Percentiles rank a stretch among this genome's conserved stretches.
Conservation (phyloP, 2,113 vertebrate genomes). For the Takifugu bimaculatus region DNA sequence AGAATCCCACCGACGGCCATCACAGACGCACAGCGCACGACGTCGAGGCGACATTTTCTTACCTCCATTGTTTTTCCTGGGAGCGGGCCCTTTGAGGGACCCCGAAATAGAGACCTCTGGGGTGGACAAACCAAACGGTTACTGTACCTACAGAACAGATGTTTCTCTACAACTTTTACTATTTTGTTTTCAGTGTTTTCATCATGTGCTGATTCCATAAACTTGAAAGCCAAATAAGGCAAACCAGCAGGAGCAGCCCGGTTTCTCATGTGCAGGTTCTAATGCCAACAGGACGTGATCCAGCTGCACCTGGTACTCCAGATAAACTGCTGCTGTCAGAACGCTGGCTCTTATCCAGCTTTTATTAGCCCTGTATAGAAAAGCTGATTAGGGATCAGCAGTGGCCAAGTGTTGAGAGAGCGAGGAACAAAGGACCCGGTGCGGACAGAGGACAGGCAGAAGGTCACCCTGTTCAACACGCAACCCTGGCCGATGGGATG, state of each 20-base stretch:
- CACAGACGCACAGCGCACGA: conserved; percentile 4
- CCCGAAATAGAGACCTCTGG: conserved; percentile 42
- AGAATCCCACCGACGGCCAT: background rate
- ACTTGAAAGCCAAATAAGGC: too few species aligned
- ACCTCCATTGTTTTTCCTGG: conserved; percentile 38
- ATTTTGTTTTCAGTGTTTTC: too few species aligned
- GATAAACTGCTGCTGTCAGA: conserved; percentile 48
- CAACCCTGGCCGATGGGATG: too few species aligned
- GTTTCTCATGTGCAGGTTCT: background rate
- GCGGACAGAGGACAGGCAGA: conserved; percentile 36
- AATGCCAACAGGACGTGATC: background rate
- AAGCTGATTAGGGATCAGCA: conserved; percentile 69
- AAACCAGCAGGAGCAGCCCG: too few species aligned
- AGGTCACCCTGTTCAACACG: conserved; percentile 27
- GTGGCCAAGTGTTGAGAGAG: conserved; percentile 28
- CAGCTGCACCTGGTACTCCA: background rate
- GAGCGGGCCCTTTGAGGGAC: conserved; percentile 23
- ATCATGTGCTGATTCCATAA: too few species aligned
- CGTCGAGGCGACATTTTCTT: conserved; percentile 7
- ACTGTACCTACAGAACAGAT: too few species aligned
- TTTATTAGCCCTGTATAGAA: conserved; percentile 60
- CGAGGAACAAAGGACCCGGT: conserved; percentile 18
- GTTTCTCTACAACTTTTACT: too few species aligned
- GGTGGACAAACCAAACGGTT: conserved; percentile 31
- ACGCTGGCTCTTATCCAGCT: conserved; percentile 58